Evolutionary conservation across 1,140 invertebrate species (phyloP), one percentile per base, ranked within the genome.

Genomic region (Drosophila biarmipes): DNA sequence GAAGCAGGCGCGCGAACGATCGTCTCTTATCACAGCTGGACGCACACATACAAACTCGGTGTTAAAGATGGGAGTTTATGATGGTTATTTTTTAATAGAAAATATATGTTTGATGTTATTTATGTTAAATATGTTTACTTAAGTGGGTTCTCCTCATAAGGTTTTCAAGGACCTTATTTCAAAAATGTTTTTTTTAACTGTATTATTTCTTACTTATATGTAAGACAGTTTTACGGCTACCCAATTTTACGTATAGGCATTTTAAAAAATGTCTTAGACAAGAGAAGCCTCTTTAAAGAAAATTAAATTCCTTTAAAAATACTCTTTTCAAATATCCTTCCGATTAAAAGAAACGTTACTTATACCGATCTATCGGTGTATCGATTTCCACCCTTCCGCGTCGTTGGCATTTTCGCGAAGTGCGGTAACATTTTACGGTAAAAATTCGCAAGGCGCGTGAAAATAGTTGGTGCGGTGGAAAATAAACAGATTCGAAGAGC

Each of bases 361-460:
- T 29, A 7, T 11, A 38, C 15, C 1, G 1, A 0, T 5, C 6
- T 11, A 15, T 61, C 12, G 17, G 8, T 0, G 1, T n/a, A 8
- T 24, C 46, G 17, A 1, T 19, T 12, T 43, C 17, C 40, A 19
- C 12, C 7, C 35, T 6, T 17, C 2, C 34, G 62, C 31, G n/a
- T 34, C 15, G 12, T n/a, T 46, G 17, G 19, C 7, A 34, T 69
- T 69, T 69, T 5, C 2, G 6, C 19, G 2, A 4, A n/a, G 43
- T 35, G 12, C 66, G 68, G 64, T 46, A 21, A 72, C 67, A 73
- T 59, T 61, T 27, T 57, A 56, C 29, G 21, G 46, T 80, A 43
- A 45, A 46, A 35, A 31, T 78, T 80, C 49, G 73, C 78, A 63
- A 64, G 55, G 81, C 81, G 80, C 81, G 74, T 86, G 82, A 86